Evolutionary conservation across 2,797 vertebrate species (phyloP).

Genomic region (Amazona ochrocephala): DNA sequence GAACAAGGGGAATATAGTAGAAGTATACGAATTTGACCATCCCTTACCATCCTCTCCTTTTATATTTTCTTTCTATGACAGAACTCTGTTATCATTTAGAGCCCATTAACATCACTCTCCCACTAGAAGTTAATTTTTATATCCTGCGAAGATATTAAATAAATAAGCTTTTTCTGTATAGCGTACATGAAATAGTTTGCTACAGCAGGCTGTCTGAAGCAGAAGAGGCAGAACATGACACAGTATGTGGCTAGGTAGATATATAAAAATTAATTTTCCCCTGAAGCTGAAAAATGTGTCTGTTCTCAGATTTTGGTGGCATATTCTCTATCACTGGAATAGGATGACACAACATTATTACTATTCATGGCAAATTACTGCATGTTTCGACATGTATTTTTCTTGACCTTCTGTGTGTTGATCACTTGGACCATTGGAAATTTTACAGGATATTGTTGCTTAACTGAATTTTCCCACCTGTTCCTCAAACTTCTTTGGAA

Average conservation of each 20-base stretch:
- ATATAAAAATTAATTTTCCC: not conserved
- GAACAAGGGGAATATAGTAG: not conserved
- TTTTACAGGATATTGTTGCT: not conserved
- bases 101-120: not conserved
- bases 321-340: not conserved
- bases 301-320: not conserved
- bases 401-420: not conserved
- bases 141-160: not conserved
- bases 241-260: not conserved
- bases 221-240: not conserved
- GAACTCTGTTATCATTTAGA: not conserved
- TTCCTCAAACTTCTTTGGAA: constrained; percentile 7
- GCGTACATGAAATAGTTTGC: not conserved
- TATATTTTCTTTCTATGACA: not conserved
- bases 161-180: not conserved
- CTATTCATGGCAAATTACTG: not conserved
- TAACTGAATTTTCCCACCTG: not conserved
- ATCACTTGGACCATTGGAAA: not conserved
- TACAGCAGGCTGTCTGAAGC: not conserved
- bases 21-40: not conserved
- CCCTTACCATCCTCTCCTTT: not conserved
- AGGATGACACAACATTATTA: not conserved
- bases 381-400: not conserved
- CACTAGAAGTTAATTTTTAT: constrained; percentile 21
- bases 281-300: not conserved